A percentile compares a stretch with the other conserved stretches of the same genome.
phyloP scores from a whole-genome alignment of 2,113 vertebrate genomes.

The Thomomys bottae region DNA sequence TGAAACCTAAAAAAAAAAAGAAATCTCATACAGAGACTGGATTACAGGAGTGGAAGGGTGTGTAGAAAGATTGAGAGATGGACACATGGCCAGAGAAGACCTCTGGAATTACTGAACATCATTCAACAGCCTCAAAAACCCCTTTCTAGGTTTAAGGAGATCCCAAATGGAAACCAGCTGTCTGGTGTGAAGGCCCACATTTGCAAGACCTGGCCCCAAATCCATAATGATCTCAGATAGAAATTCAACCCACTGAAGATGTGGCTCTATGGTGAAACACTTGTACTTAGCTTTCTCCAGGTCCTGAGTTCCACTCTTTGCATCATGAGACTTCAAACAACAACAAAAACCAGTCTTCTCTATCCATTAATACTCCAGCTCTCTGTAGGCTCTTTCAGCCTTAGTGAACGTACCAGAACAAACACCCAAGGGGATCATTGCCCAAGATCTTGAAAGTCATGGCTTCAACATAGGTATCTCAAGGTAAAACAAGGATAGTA shows the following conservation, averaged over 20 bases:
- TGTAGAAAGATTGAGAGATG: background rate
- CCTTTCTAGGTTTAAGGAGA: background rate
- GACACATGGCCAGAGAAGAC: background rate
- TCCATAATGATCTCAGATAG: background rate
- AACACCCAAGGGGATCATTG: too few relatives aligned
- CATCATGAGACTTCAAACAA: background rate
- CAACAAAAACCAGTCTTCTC: background rate
- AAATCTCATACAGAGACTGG: background rate
- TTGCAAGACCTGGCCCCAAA: background rate
- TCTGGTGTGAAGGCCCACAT: too few relatives aligned
- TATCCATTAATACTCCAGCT: background rate
- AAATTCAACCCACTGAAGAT: background rate
- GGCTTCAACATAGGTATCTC: too few relatives aligned
- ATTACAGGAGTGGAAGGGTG: background rate
- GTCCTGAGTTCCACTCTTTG: background rate
- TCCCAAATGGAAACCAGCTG: background rate
- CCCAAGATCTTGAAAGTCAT: background rate
- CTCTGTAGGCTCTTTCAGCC: background rate
- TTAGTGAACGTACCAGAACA: background rate
- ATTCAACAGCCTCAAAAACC: background rate
- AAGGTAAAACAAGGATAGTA: too few relatives aligned
- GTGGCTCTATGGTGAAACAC: background rate
- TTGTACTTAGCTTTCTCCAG: background rate
- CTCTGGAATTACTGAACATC: background rate
- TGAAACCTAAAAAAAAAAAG: too few relatives aligned